Conservation (phyloP, 2,888 invertebrate species). For the Lithosia quadra region DNA sequence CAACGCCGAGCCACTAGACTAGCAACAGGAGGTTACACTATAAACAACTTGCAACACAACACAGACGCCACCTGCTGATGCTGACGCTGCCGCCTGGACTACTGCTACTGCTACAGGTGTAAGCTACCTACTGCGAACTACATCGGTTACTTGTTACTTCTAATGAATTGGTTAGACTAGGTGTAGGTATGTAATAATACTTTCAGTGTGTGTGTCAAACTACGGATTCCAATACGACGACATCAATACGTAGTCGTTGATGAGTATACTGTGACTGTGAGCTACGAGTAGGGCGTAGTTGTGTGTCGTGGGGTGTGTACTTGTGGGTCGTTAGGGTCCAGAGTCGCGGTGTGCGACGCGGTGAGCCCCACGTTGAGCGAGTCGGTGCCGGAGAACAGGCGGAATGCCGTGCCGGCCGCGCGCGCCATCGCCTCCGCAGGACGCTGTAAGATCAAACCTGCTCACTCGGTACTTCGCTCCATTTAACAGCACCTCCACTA, state of each 20-base stretch:
- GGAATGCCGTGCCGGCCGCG: conserved; percentile 92
- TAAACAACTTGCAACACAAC: too few relatives aligned
- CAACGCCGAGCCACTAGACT: conserved; percentile 11
- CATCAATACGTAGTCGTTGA: neutral
- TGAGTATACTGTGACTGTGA: neutral
- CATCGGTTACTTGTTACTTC: neutral
- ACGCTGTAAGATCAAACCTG: conserved; percentile 84
- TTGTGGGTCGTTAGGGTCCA: conserved; percentile 85
- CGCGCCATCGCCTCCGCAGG: conserved; percentile 93
- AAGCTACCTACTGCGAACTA: conserved; percentile 5
- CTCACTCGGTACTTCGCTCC: conserved; percentile 32
- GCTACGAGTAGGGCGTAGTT: conserved; percentile 22
- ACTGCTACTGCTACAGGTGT: conserved; percentile 4
- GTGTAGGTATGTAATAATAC: neutral
- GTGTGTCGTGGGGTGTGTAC: conserved; percentile 66
- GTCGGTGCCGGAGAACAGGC: conserved; percentile 92
- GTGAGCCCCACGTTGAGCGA: conserved; percentile 90
- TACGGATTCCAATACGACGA: conserved; percentile 5
- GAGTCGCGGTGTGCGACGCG: conserved; percentile 87
- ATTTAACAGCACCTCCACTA: neutral
- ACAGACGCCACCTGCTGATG: neutral
- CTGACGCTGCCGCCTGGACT: neutral
- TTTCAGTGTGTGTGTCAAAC: neutral
- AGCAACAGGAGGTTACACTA: conserved; percentile 14
- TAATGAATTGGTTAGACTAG: neutral